Evolutionary conservation across 2,797 vertebrate genomes (phyloP).

Genomic region (Mallotus villosus): DNA sequence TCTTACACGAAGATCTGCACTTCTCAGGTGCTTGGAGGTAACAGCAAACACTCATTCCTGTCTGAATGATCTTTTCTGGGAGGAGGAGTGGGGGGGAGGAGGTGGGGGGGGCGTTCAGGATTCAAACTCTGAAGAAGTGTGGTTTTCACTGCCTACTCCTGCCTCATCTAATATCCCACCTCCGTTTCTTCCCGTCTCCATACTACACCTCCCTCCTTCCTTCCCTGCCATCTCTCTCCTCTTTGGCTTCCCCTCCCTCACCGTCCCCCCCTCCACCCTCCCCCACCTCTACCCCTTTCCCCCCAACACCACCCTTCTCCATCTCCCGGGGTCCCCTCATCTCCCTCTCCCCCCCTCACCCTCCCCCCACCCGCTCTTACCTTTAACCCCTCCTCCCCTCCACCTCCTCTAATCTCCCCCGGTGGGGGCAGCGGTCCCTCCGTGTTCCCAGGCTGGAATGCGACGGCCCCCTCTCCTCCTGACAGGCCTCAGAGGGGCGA

Average conservation of each 20-base stretch:
- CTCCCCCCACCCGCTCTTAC: not conserved
- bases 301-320: not conserved
- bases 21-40: conserved; percentile 50
- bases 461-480: not conserved
- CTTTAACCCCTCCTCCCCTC: not conserved
- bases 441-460: not conserved
- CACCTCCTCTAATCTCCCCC: conserved; percentile 6
- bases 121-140: not conserved
- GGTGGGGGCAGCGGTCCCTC: not conserved
- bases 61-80: not conserved
- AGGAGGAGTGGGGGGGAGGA: not conserved
- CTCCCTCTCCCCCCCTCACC: not conserved
- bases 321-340: not conserved
- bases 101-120: not conserved
- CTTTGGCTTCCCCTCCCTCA: not conserved
- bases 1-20: conserved; percentile 55
- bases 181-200: conserved; percentile 7
- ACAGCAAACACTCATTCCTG: conserved; percentile 17
- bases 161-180: not conserved
- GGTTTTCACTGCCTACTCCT: not conserved
- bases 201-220: conserved; percentile 23
- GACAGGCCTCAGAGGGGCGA: conserved; percentile 13
- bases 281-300: not conserved
- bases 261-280: not conserved
- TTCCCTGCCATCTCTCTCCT: not conserved